A percentile compares a stretch with the other conserved stretches of the same genome.
phyloP scores from a whole-genome alignment of 2,888 invertebrate genomes.

The Mesochorus sp. region DNA sequence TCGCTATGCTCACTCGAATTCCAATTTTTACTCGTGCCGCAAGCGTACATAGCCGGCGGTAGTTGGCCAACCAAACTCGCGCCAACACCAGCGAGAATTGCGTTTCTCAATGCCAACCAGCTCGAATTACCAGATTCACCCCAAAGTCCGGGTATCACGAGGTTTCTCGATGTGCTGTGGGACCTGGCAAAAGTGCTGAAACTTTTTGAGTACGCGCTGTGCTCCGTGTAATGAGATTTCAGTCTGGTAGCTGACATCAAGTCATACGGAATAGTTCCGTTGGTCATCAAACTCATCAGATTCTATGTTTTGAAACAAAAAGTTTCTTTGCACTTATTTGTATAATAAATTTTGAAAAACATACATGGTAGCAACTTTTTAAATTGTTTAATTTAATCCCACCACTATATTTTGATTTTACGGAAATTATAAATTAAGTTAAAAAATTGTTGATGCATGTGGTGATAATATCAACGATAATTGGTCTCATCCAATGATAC shows the following conservation, averaged over 20 bases:
- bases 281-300: slow-evolving; percentile 55
- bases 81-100: slow-evolving; percentile 58
- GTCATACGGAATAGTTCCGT: slow-evolving; percentile 63
- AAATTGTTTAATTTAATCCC: too few species aligned
- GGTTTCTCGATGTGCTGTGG: slow-evolving; percentile 37
- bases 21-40: slow-evolving; percentile 55
- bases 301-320: too few species aligned
- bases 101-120: slow-evolving; percentile 56
- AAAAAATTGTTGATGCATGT: too few species aligned
- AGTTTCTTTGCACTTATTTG: too few species aligned
- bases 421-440: too few species aligned
- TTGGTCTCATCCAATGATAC: too few species aligned
- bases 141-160: slow-evolving; percentile 50
- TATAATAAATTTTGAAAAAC: slow-evolving; percentile 3
- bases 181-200: slow-evolving; percentile 54
- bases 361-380: not conserved
- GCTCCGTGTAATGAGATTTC: slow-evolving; percentile 57
- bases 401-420: too few species aligned
- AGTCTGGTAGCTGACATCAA: slow-evolving; percentile 40
- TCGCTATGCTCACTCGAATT: slow-evolving; percentile 35
- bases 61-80: slow-evolving; percentile 65
- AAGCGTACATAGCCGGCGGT: slow-evolving; percentile 67
- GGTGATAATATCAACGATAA: too few species aligned
- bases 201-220: slow-evolving; percentile 60
- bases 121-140: slow-evolving; percentile 55